These are phyloP conservation scores for Gallinago media DNA, from an alignment of 2,113 vertebrate genomes.

Conservation along the genomic window DNA sequence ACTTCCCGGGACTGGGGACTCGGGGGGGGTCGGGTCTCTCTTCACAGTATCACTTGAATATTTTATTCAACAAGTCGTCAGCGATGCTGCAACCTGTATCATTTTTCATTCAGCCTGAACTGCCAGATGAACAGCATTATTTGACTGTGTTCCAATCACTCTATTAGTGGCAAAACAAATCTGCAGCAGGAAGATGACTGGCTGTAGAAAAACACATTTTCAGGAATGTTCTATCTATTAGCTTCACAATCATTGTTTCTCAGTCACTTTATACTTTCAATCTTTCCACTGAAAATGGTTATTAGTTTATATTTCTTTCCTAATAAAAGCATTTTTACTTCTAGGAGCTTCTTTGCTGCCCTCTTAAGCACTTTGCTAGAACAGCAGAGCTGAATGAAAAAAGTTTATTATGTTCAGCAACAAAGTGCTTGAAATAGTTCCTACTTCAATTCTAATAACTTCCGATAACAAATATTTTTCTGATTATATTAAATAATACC, in stretches of 20 bases:
- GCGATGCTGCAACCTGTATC: not conserved
- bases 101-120: not conserved
- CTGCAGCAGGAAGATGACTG: not conserved
- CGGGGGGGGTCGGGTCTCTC: fast-evolving
- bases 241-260: not conserved
- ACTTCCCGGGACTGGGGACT: fast-evolving
- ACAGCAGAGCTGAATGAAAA: not conserved
- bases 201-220: constrained; percentile 25
- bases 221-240: constrained; percentile 16
- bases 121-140: not conserved
- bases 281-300: not conserved
- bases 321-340: not conserved
- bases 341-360: constrained; percentile 74
- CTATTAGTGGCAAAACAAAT: not conserved
- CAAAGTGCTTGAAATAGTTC: not conserved
- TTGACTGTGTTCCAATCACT: not conserved
- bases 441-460: not conserved
- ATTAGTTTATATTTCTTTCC: not conserved
- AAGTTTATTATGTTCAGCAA: not conserved
- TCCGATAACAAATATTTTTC: not conserved
- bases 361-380: constrained; percentile 60
- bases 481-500: not conserved
- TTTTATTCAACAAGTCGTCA: not conserved
- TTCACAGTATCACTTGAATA: not conserved
- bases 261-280: not conserved